Base-by-base conservation (phyloP, 2,113 vertebrate species). In the Mustela nigripes region DNA sequence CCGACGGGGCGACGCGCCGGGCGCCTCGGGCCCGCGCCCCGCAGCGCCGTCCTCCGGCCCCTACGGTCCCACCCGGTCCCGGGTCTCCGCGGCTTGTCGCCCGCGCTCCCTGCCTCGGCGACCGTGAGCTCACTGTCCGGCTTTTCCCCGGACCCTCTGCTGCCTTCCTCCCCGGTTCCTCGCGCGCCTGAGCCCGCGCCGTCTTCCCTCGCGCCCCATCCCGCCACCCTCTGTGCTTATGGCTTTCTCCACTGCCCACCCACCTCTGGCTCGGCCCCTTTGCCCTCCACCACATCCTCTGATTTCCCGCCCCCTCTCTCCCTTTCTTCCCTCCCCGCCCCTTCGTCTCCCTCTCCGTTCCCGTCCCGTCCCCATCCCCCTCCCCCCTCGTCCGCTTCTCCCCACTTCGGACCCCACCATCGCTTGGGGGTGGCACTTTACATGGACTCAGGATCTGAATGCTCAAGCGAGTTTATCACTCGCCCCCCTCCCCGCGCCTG, bases 371-470 rank as follows among this genome's bases (percentile, higher is more conserved):
- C 28, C 31, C 31, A 7, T 7, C 16, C 9, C 16, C 22, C 0
- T 19, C 1, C 56, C 74, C 8, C 14, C 15, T 4, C 19, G 14
- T 11, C 19, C 2, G 11, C 36, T 28, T 21, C 28, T 24, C 39
- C 16, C 3, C 10, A 1, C 22, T 33, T 67, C 33, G 50, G 7
- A 36, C 85, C 83, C 81, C 18, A 9, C 18, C 4, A 42, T 48
- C 36, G 65, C 65, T 33, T 2, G 48, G 86, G 50, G 71, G 45
- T 82, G 48, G 33, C 93, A 94, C 97, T 96, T 91, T 65, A 19
- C 0, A 1, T 19, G 73, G 3, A 31, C n/a, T n/a, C 58, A 2
- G 45, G 1, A 19, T 69, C 21, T 2, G 45, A 33, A 45, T 7
- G n/a, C n/a, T 74, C 73, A 31, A 5, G 53, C 42, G 10, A 24